Conservation (phyloP, 1,140 invertebrate species). For the Zaprionus inermis region DNA sequence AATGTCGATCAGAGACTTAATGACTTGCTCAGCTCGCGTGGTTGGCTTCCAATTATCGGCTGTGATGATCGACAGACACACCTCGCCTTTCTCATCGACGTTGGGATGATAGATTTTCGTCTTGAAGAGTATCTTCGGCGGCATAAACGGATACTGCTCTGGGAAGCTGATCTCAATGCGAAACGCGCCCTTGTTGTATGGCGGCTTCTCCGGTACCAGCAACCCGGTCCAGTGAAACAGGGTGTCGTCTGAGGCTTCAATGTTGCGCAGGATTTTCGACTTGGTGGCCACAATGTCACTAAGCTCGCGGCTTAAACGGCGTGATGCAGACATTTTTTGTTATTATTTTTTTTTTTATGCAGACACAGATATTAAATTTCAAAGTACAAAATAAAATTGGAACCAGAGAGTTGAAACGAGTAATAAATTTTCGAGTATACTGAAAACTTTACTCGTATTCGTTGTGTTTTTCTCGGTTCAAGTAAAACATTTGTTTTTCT, state of each 20-base stretch:
- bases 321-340: constrained; percentile 87
- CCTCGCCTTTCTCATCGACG: constrained; percentile 99
- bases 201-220: constrained; percentile 97
- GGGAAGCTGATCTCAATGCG: constrained; percentile 99
- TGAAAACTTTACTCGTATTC: too few species aligned
- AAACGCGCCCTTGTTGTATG: constrained; percentile 99
- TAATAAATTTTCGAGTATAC: too few species aligned
- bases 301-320: constrained; percentile 91
- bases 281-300: constrained; percentile 90
- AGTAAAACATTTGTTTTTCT: too few species aligned
- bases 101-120: constrained; percentile 99
- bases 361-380: constrained; percentile 19
- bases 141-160: constrained; percentile 99
- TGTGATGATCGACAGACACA: constrained; percentile 98
- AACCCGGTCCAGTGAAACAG: constrained; percentile 96
- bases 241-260: constrained; percentile 96
- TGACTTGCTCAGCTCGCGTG: constrained; percentile 99
- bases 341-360: constrained; percentile 26
- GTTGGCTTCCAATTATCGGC: constrained; percentile 99
- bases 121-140: constrained; percentile 98
- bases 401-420: constrained; percentile 18
- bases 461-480: too few species aligned
- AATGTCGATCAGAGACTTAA: constrained; percentile 97
- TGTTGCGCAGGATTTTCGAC: constrained; percentile 94
- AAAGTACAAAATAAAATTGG: constrained; percentile 23